Base-by-base conservation (phyloP, 1,140 invertebrate genomes). In the Megalonaias nervosa region DNA sequence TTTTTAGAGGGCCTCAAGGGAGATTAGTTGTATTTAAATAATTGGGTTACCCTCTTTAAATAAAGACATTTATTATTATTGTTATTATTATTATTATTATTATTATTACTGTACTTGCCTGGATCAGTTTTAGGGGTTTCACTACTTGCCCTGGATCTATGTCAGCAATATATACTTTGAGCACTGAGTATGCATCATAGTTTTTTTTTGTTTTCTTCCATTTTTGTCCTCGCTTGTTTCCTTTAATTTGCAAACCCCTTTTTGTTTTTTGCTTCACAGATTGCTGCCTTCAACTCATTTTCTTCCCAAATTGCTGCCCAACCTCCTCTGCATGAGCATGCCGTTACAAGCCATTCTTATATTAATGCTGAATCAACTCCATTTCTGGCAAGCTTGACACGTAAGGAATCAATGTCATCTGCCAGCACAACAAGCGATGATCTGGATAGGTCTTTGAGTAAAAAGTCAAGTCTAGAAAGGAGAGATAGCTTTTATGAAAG, bases 401-500 rank as follows among this genome's bases (percentile, higher is more conserved):
- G 67, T 21, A 26, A 67, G 26, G 67, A 65, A 58, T 76, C 74
- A 23, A 12, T 65, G 48, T 76, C 74, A 21, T 76, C 74, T 65
- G 60, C 48, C 68, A 83, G 71, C 70, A 69, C 73, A 26, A 80
- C 67, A 70, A 76, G 74, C 67, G 74, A 70, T 68, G 74, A 72
- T 79, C 70, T 58, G 72, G 68, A 56, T 68, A 71, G 17, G 68
- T 60, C 15, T 78, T 14, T 48, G 0, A 31, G 38, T 5, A 76
- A 71, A 31, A 67, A 76, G 70, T 58, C 15, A 21, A 23, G 74
- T 5, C 21, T 16, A 57, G 68, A 58, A n/a, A 76, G 74, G 38
- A 60, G 62, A 56, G 87, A 89, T 74, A 89, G 87, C 76, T 89
- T 89, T 74, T 89, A 89, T 74, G 87, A 89, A 55, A 87, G 85